phyloP scores from a whole-genome alignment of 2,113 vertebrate genomes.

The Coracopsis vasa region DNA sequence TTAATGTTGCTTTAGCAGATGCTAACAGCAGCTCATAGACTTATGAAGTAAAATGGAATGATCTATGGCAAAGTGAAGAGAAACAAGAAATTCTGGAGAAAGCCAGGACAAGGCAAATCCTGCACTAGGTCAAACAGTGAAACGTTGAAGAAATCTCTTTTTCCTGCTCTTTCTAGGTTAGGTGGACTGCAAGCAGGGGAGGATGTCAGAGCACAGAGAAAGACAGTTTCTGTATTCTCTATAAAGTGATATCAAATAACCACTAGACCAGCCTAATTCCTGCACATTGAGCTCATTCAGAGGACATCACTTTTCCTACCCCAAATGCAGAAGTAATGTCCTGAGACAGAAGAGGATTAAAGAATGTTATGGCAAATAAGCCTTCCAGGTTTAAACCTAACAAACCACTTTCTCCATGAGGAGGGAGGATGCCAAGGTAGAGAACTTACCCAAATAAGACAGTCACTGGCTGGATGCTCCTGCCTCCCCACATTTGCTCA shows the following conservation, averaged over 20 bases:
- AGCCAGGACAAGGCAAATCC: not conserved
- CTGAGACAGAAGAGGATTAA: not conserved
- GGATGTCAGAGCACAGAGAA: not conserved
- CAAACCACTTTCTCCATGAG: rapidly evolving
- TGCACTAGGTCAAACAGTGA: not conserved
- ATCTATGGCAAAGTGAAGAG: not conserved
- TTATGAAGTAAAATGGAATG: not conserved
- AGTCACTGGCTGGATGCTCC: not conserved
- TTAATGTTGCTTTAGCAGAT: not conserved
- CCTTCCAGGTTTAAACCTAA: not conserved
- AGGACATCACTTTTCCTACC: not conserved
- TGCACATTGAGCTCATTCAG: not conserved
- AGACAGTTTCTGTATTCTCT: not conserved
- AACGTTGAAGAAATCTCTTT: not conserved
- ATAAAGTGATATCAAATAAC: not conserved
- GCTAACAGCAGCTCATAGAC: not conserved
- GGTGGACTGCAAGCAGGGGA: not conserved
- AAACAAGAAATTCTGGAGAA: not conserved
- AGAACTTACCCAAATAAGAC: not conserved
- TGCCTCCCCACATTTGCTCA: not conserved
- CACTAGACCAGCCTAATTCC: not conserved
- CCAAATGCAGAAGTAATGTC: not conserved
- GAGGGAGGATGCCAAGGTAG: not conserved
- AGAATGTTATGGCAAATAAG: not conserved
- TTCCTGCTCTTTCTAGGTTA: not conserved